phyloP scores from a whole-genome alignment of 2,888 invertebrate species.

The Incurvaria masculella region DNA sequence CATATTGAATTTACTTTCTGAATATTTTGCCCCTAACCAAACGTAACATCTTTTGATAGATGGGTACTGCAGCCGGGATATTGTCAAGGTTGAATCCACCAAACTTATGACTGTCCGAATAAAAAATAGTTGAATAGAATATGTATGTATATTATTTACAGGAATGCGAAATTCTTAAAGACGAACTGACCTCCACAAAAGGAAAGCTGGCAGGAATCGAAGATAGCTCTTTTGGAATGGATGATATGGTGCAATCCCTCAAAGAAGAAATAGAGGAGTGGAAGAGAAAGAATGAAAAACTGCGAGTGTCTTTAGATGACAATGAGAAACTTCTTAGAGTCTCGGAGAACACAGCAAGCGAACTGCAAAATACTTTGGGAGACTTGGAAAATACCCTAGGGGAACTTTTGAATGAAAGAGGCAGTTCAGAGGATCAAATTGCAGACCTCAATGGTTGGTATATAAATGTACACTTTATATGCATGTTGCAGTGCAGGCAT shows the following conservation, averaged over 20 bases:
- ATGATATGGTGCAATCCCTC: slow-evolving; percentile 67
- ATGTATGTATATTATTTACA: too few species aligned
- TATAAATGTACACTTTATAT: too few species aligned
- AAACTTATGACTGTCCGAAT: neutral
- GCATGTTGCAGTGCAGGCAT: too few species aligned
- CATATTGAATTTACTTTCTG: slow-evolving; percentile 1
- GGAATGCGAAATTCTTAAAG: slow-evolving; percentile 65
- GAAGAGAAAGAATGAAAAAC: slow-evolving; percentile 60
- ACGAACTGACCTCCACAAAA: slow-evolving; percentile 58
- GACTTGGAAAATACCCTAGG: slow-evolving; percentile 73
- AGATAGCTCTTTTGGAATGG: slow-evolving; percentile 68
- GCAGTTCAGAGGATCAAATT: slow-evolving; percentile 46
- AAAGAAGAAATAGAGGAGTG: slow-evolving; percentile 61
- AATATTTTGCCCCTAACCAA: neutral
- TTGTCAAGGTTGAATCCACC: neutral
- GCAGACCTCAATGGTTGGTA: slow-evolving; percentile 49
- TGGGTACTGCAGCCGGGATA: neutral
- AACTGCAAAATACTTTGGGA: slow-evolving; percentile 72
- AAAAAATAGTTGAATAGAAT: slow-evolving; percentile 20
- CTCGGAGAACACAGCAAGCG: slow-evolving; percentile 77
- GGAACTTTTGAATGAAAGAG: slow-evolving; percentile 45
- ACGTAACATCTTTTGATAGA: too few species aligned
- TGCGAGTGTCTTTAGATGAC: slow-evolving; percentile 63
- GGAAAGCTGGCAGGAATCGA: slow-evolving; percentile 62
- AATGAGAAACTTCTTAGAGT: slow-evolving; percentile 55